Conservation (phyloP, 2,888 invertebrate genomes). For the Zygothrica quintamaculata region DNA sequence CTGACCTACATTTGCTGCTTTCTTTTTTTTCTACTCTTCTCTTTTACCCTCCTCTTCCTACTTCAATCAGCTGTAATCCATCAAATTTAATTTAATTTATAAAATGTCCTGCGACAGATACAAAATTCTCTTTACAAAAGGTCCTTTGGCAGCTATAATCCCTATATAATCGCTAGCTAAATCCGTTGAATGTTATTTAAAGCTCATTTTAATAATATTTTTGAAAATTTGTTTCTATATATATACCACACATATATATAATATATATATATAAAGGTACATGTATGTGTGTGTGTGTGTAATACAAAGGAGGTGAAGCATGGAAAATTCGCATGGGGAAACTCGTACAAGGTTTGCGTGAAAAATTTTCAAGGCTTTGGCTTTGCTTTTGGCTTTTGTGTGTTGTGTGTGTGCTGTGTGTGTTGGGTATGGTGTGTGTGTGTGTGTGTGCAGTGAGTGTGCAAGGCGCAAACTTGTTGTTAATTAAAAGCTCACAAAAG, state of each 20-base stretch:
- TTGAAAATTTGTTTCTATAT: slow-evolving; percentile 4
- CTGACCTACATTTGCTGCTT: too few relatives aligned
- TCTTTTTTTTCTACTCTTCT: too few relatives aligned
- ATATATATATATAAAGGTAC: too few relatives aligned
- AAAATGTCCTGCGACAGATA: too few relatives aligned
- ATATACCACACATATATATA: not conserved
- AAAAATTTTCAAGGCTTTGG: slow-evolving; percentile 62
- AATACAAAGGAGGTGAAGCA: slow-evolving; percentile 26
- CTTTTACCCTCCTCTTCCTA: too few relatives aligned
- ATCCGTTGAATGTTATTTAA: slow-evolving; percentile 24
- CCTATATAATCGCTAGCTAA: slow-evolving; percentile 20
- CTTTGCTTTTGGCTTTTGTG: slow-evolving; percentile 25
- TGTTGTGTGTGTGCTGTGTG: too few relatives aligned
- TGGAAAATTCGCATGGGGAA: not conserved
- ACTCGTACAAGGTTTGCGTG: slow-evolving; percentile 9
- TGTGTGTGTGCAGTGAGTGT: slow-evolving; percentile 45
- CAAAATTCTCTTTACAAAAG: too few relatives aligned
- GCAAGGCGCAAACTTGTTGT: slow-evolving; percentile 64
- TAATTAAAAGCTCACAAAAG: slow-evolving; percentile 78
- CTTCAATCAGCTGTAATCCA: too few relatives aligned
- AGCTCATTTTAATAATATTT: slow-evolving; percentile 30
- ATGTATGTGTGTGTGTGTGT: slow-evolving; percentile 10
- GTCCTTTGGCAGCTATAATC: slow-evolving; percentile 28
- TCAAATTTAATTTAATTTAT: too few relatives aligned
- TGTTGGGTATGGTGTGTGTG: too few relatives aligned